Evolutionary conservation across 92 coral and sea anemone species (phyloP), one percentile per base, ranked within the genome.

Genomic region (Isaurus tuberculatus): DNA sequence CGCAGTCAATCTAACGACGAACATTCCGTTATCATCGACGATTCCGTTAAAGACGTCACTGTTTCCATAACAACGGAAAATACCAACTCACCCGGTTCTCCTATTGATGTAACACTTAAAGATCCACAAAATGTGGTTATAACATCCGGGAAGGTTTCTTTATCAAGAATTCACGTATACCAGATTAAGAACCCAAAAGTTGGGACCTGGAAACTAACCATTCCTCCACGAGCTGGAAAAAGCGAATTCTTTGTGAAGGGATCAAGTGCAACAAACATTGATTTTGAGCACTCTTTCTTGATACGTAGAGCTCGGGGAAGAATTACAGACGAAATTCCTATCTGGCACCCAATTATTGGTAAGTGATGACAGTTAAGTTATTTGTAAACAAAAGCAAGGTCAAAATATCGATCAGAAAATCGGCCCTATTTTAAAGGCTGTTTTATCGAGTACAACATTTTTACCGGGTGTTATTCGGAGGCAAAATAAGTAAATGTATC

Each of bases 191-290:
- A n/a, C n/a, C n/a, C n/a, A n/a, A n/a, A n/a, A n/a, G n/a, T n/a
- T n/a, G 98, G 98, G 20, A 83, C 85, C 90, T 95, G 98, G 98
- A 88, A 87, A 4, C 87, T 95, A 25, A 75, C 44, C 27, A 83
- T 92, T 5, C 92, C 97, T 3, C 79, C 87, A 0, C 27, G 63
- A 10, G 87, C 86, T 51, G 97, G 97, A 2, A 83, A 84, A 9
- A 86, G 91, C 69, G 90, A 88, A 13, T 95, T 88, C 83, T n/a
- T n/a, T n/a, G n/a, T n/a, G n/a, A n/a, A n/a, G n/a, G n/a, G n/a
- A n/a, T n/a, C n/a, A n/a, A n/a, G n/a, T n/a, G n/a, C n/a, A n/a
- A n/a, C n/a, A n/a, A n/a, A n/a, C n/a, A n/a, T n/a, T n/a, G n/a
- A n/a, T n/a, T n/a, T n/a, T n/a, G n/a, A n/a, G n/a, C n/a, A n/a